Evolutionary conservation across 2,797 vertebrate species (phyloP).

Genomic region (Acrossocheilus wenchowensis): DNA sequence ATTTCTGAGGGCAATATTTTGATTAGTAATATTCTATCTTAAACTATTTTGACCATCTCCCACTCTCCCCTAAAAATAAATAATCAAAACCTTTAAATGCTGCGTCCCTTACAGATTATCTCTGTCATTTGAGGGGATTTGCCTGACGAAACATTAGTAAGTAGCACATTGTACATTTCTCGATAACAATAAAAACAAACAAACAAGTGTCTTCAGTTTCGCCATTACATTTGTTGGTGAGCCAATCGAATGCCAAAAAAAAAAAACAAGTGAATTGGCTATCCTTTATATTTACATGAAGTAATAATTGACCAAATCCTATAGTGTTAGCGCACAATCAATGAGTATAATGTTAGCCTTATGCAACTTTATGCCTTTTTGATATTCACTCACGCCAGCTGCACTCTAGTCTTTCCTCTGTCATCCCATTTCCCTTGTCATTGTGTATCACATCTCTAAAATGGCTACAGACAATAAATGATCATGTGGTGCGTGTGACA

Average conservation of each 20-base stretch:
- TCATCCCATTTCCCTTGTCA: slow-evolving; percentile 25
- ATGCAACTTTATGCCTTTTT: slow-evolving; percentile 41
- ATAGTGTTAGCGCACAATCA: slow-evolving; percentile 34
- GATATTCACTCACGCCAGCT: slow-evolving; percentile 8
- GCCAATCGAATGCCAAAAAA: slow-evolving; percentile 25
- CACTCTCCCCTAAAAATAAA: not conserved
- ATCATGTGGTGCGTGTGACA: not conserved
- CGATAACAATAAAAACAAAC: not conserved
- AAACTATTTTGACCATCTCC: not conserved
- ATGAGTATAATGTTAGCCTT: slow-evolving; percentile 39
- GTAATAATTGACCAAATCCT: slow-evolving; percentile 20
- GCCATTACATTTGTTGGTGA: slow-evolving; percentile 12
- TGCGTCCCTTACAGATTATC: not conserved
- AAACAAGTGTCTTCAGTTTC: slow-evolving; percentile 25
- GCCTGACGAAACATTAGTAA: not conserved
- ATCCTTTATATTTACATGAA: not conserved
- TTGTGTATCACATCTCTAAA: slow-evolving; percentile 26
- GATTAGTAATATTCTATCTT: not conserved
- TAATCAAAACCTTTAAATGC: not conserved
- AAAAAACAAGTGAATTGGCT: slow-evolving; percentile 1
- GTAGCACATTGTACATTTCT: not conserved
- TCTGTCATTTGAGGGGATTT: not conserved
- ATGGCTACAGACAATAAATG: slow-evolving; percentile 18
- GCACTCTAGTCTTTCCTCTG: slow-evolving; percentile 11
- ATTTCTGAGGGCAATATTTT: slow-evolving; percentile 27